Evolutionary conservation across 2,888 invertebrate genomes (phyloP).

Genomic region (Podabrus alpinus): DNA sequence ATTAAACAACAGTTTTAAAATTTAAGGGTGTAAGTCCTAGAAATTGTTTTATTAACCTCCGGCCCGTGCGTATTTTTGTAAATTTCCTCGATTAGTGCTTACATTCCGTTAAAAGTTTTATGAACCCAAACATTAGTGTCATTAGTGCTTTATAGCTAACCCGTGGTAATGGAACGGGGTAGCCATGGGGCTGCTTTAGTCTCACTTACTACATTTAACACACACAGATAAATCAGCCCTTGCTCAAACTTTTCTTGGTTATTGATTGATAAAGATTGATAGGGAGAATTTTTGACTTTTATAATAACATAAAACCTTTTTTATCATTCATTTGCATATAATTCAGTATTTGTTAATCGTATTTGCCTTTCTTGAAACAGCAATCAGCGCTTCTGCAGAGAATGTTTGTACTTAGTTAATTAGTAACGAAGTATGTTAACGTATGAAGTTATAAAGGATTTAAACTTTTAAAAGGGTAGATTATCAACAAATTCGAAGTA

Average conservation of each 20-base stretch:
- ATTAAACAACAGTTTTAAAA: too few relatives aligned
- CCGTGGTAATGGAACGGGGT: background rate
- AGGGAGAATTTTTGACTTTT: background rate
- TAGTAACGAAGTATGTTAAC: background rate
- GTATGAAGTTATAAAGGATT: background rate
- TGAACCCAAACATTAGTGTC: background rate
- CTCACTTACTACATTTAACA: background rate
- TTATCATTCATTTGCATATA: background rate
- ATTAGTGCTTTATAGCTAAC: background rate
- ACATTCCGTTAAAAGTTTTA: background rate
- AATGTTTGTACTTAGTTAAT: background rate
- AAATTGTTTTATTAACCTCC: too few relatives aligned
- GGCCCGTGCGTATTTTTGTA: too few relatives aligned
- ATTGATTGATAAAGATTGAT: background rate
- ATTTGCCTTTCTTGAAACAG: background rate
- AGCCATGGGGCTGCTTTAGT: background rate
- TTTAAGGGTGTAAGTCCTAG: too few relatives aligned
- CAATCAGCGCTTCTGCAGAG: background rate
- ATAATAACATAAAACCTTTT: background rate
- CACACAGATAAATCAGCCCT: background rate
- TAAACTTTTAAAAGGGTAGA: slow-evolving; percentile 10
- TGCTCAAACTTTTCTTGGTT: background rate
- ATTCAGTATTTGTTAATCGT: background rate
- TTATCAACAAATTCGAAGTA: slow-evolving; percentile 14
- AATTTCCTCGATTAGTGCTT: too few relatives aligned